Evolutionary conservation across 92 coral and sea anemone species (phyloP), one percentile per base, ranked within the genome.

Genomic region (Pocillopora grandis): DNA sequence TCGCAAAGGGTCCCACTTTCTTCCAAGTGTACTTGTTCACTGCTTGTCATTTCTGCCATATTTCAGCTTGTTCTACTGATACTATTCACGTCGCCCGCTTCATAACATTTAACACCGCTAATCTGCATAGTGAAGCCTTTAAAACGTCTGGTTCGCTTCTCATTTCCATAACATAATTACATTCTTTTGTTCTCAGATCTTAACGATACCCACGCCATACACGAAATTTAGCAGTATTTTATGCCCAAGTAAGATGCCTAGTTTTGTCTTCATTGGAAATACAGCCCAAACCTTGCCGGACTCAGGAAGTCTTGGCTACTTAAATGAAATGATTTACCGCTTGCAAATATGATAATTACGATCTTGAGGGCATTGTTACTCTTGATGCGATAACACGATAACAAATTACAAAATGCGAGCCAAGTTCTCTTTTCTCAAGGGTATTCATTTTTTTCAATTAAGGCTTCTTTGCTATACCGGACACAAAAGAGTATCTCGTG

Each of bases 21-120:
- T 59, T 79, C 86, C n/a, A 80, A 66, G 27, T 80, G 27, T 8
- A 89, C 83, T 71, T 85, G 79, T 19, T 89, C 89, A 14, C 86
- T 85, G 57, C 86, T 89, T 20, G 92, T 81, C 87, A 48, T 76
- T 18, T 68, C 82, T 55, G 48, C 79, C 82, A 71, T 80, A 9
- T 21, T n/a, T 70, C 52, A 37, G 13, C 35, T 27, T 36, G 15
- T 68, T 12, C 35, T 76, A 57, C 14, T n/a, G 35, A 80, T 65
- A 33, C 7, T 58, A 56, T 63, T 48, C 48, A 48, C 49, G 21
- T 31, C 19, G 72, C 52, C 6, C 36, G 35, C 79, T 16, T 49
- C 56, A 31, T 23, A 49, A 64, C 77, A 75, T 48, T 48, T 31
- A 74, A 52, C 73, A 58, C 70, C 35, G 37, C 80, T 74, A 83